Evolutionary conservation across 2,888 invertebrate genomes (phyloP).

Genomic region (Netelia inedita): DNA sequence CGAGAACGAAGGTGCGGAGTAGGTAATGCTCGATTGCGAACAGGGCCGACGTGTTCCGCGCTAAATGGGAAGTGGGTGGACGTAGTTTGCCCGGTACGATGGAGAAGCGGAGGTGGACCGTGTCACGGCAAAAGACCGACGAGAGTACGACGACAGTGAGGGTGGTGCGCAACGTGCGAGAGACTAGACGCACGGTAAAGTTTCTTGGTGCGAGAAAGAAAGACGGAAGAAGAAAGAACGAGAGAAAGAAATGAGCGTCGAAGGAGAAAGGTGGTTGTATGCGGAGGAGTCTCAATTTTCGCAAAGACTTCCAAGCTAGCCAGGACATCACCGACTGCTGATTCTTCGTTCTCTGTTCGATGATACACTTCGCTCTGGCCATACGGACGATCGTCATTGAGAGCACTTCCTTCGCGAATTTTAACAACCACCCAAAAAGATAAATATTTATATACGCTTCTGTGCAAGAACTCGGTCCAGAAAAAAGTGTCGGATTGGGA

Average conservation of each 20-base stretch:
- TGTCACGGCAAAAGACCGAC: constrained; percentile 56
- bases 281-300: constrained; percentile 73
- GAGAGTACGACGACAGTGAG: constrained; percentile 54
- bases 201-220: constrained; percentile 20
- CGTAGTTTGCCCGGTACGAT: constrained; percentile 69
- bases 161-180: constrained; percentile 45
- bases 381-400: constrained; percentile 28
- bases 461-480: background rate
- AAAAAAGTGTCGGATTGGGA: constrained; percentile 16
- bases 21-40: constrained; percentile 65
- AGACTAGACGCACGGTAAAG: constrained; percentile 29
- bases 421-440: constrained; percentile 23
- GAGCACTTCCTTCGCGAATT: constrained; percentile 36
- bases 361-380: background rate
- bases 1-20: constrained; percentile 47
- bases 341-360: constrained; percentile 29
- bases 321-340: constrained; percentile 37
- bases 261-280: constrained; percentile 49
- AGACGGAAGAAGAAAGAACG: constrained; percentile 3
- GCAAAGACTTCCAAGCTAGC: constrained; percentile 45
- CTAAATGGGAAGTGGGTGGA: constrained; percentile 74
- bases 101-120: constrained; percentile 67
- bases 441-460: constrained; percentile 4
- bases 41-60: constrained; percentile 66
- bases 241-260: constrained; percentile 36